phyloP scores from a whole-genome alignment of 1,140 invertebrate species.

The Nomia melanderi region DNA sequence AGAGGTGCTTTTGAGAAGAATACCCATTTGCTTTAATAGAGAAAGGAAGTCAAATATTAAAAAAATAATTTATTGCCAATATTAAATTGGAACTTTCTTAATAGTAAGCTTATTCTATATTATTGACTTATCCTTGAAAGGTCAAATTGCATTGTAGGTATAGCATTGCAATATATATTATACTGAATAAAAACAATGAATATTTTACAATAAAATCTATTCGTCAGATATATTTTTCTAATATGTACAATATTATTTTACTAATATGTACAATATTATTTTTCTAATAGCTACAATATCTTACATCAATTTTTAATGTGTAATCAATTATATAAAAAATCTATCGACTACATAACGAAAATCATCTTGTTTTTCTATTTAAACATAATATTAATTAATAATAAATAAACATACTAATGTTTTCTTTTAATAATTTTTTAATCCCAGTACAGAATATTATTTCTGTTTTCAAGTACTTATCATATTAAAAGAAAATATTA shows the following conservation, averaged over 20 bases:
- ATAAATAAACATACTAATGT: background rate
- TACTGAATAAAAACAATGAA: too few relatives aligned
- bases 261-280: constrained; percentile 16
- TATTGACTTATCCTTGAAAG: too few relatives aligned
- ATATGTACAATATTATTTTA: constrained; percentile 1
- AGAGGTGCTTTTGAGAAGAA: too few relatives aligned
- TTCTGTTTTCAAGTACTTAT: background rate
- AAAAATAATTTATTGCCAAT: too few relatives aligned
- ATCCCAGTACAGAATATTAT: background rate
- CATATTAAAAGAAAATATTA: background rate
- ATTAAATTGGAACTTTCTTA: too few relatives aligned
- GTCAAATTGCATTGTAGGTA: too few relatives aligned
- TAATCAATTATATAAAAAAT: constrained; percentile 19
- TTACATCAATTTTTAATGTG: constrained; percentile 29
- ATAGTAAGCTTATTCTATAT: too few relatives aligned
- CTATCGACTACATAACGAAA: constrained; percentile 1
- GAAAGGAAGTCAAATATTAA: too few relatives aligned
- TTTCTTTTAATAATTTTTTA: background rate
- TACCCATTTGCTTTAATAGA: too few relatives aligned
- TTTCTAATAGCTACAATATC: constrained; percentile 32
- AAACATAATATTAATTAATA: background rate
- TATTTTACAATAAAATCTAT: too few relatives aligned
- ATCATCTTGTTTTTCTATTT: background rate
- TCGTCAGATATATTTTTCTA: constrained; percentile 13
- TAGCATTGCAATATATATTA: too few relatives aligned